Conservation (phyloP, 2,888 invertebrate species). For the Drosophila nigricruria region DNA sequence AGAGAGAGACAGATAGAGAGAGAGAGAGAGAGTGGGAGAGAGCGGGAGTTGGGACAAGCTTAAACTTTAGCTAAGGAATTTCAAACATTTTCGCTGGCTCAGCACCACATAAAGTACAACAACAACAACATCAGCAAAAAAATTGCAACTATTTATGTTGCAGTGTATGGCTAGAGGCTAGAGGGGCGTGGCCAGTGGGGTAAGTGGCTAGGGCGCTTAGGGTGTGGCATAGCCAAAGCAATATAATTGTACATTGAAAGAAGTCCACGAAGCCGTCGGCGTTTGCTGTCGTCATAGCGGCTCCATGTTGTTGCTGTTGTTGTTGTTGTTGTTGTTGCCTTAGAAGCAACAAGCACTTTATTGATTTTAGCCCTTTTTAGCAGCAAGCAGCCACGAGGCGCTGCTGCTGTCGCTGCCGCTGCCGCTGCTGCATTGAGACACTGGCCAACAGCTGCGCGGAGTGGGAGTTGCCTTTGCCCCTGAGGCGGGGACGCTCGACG, state of each 20-base stretch:
- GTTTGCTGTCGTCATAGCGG: conserved; percentile 25
- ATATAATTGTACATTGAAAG: conserved; percentile 80
- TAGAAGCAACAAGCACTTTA: conserved; percentile 82
- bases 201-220: no score
- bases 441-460: not conserved
- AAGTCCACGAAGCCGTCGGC: conserved; percentile 34
- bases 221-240: conserved; percentile 61
- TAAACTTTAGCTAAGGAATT: conserved; percentile 65
- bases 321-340: conserved; percentile 16
- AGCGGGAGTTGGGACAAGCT: not conserved
- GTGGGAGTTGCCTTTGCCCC: not conserved
- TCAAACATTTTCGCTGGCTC: conserved; percentile 68
- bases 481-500: not conserved
- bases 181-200: conserved; percentile 1
- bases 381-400: conserved; percentile 35
- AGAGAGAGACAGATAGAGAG: not conserved
- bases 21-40: not conserved
- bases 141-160: conserved; percentile 79
- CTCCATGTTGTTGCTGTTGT: conserved; percentile 14
- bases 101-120: conserved; percentile 27
- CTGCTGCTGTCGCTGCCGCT: conserved; percentile 10
- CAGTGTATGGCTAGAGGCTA: conserved; percentile 45
- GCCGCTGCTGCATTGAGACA: conserved; percentile 12
- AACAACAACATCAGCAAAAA: conserved; percentile 38
- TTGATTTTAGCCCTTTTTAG: conserved; percentile 82